Conservation (phyloP, 2,888 invertebrate species). For the Aproaerema taeniolella region DNA sequence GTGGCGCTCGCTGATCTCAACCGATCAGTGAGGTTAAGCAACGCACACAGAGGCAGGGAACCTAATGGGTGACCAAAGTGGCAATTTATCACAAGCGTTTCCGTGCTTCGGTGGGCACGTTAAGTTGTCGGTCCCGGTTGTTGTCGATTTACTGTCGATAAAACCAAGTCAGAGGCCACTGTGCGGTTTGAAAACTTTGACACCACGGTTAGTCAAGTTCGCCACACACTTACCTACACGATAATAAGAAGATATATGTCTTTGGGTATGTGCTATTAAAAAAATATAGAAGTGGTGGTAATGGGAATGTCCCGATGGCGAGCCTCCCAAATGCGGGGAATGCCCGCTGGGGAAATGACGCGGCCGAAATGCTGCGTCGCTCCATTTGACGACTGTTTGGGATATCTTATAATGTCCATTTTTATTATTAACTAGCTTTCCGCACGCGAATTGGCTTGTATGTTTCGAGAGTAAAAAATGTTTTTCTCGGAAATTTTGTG, state of each 20-base stretch:
- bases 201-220: not conserved
- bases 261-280: not conserved
- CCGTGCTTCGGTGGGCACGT: too few species aligned
- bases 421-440: too few species aligned
- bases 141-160: not conserved
- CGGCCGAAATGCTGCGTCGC: slow-evolving; percentile 40
- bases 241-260: not conserved
- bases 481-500: too few species aligned
- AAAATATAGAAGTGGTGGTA: not conserved
- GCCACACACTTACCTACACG: not conserved
- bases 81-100: too few species aligned
- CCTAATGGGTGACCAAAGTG: too few species aligned
- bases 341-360: slow-evolving; percentile 43
- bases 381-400: slow-evolving; percentile 36
- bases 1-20: too few species aligned
- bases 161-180: too few species aligned
- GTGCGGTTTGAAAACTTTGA: too few species aligned
- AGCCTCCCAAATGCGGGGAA: slow-evolving; percentile 36
- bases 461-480: too few species aligned
- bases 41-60: too few species aligned
- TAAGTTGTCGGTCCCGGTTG: not conserved
- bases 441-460: too few species aligned
- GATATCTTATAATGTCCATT: slow-evolving; percentile 16
- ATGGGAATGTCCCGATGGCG: slow-evolving; percentile 19
- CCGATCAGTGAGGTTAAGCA: too few species aligned